Conservation (phyloP, 2,888 invertebrate species). For the Ctena decussata region DNA sequence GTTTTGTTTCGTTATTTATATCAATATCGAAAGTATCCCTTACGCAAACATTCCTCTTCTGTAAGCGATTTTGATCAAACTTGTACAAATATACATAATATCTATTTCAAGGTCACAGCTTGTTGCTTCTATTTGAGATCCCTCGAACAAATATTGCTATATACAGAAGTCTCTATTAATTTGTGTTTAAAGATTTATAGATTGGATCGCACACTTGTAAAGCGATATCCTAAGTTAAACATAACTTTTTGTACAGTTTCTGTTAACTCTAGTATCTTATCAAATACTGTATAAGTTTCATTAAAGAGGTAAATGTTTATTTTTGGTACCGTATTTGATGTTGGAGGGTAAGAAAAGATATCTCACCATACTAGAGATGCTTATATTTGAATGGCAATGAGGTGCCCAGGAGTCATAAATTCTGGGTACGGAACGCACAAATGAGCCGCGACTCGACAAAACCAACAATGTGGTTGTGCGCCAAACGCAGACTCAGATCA, state of each 20-base stretch:
- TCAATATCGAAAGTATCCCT: neutral
- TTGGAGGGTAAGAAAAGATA: too few species aligned
- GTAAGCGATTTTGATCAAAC: neutral
- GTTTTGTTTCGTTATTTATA: conserved; percentile 1
- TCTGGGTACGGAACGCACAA: too few species aligned
- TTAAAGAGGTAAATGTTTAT: neutral
- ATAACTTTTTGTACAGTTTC: neutral
- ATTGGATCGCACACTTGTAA: neutral
- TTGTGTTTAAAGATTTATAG: neutral
- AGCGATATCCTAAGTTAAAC: conserved; percentile 7
- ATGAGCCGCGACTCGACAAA: too few species aligned
- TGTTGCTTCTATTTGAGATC: neutral
- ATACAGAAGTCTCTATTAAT: neutral
- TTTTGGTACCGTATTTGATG: too few species aligned
- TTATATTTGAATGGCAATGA: too few species aligned
- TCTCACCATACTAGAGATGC: neutral
- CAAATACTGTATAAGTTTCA: neutral
- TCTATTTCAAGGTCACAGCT: conserved; percentile 13
- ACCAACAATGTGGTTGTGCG: too few species aligned
- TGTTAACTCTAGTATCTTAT: neutral
- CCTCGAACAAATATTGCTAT: neutral
- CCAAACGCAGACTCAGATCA: too few species aligned
- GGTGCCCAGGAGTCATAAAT: too few species aligned
- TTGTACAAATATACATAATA: conserved; percentile 2
- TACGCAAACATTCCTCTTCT: neutral